Percentiles rank a stretch among this genome's conserved stretches.
Evolutionary conservation across 2,888 invertebrate genomes (phyloP).

Genomic region (Omphaloscelis lunosa): DNA sequence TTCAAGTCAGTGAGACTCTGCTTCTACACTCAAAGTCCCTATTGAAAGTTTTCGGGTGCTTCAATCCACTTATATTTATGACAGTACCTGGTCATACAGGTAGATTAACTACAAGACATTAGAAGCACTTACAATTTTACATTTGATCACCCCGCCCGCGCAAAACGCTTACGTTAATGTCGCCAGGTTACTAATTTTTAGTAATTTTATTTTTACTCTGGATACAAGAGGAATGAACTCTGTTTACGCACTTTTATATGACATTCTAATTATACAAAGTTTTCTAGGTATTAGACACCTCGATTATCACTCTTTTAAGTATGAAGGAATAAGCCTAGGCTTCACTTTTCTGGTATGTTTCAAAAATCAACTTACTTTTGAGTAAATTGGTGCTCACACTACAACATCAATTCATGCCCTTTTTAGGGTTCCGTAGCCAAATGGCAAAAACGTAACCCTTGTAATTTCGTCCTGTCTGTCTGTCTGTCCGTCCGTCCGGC

Average conservation of each 20-base stretch:
- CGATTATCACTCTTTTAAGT: conserved; percentile 9
- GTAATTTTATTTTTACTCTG: conserved; percentile 52
- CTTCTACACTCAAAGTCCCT: conserved; percentile 8
- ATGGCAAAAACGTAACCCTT: neutral
- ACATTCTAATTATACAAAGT: conserved; percentile 23
- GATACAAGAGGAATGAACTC: conserved; percentile 55
- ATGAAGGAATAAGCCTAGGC: neutral
- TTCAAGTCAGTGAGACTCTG: conserved; percentile 1
- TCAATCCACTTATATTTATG: conserved; percentile 28
- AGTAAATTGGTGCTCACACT: neutral
- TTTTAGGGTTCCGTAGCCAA: neutral
- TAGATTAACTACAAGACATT: conserved; percentile 55
- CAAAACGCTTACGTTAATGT: conserved; percentile 39
- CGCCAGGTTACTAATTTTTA: conserved; percentile 50
- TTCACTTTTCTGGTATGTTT: conserved; percentile 9
- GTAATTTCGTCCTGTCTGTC: neutral
- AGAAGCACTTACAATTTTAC: conserved; percentile 54
- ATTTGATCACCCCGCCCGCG: conserved; percentile 52
- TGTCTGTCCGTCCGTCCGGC: neutral
- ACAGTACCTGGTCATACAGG: conserved; percentile 55
- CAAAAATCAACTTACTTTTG: neutral
- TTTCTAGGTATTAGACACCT: conserved; percentile 17
- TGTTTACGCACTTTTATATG: conserved; percentile 36
- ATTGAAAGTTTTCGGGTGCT: conserved; percentile 12
- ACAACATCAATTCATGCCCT: neutral